phyloP scores from a whole-genome alignment of 2,797 vertebrate species.

The Acomys russatus region DNA sequence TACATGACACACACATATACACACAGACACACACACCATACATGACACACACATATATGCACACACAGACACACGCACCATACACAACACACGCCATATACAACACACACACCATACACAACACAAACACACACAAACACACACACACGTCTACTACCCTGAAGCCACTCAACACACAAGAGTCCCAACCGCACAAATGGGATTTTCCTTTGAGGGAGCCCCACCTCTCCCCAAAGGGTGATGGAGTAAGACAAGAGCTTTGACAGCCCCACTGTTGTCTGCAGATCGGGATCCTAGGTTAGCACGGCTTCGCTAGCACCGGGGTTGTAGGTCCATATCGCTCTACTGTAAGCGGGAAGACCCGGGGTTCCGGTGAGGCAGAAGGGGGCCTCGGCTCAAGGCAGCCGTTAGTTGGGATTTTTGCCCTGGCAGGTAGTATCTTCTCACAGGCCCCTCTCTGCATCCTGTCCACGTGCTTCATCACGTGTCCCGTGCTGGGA shows the following conservation, averaged over 20 bases:
- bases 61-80: no score
- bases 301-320: background rate
- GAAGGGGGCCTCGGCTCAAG: background rate
- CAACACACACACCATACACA: background rate
- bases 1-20: no score
- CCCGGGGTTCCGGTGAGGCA: background rate
- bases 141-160: background rate
- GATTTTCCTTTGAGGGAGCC: conserved; percentile 5
- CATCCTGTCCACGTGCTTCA: background rate
- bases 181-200: background rate
- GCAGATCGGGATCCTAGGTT: background rate
- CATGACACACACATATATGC: no score
- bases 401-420: background rate
- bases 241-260: background rate
- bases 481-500: background rate
- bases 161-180: background rate
- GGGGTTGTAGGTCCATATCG: background rate
- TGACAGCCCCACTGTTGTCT: background rate
- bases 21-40: no score
- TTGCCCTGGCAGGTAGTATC: background rate
- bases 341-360: background rate
- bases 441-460: background rate
- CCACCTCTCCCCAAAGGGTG: background rate
- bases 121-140: background rate
- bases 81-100: no score